These are phyloP conservation scores for Pterocles burchelli DNA, from an alignment of 2,113 vertebrate genomes.

Conservation along the genomic window DNA sequence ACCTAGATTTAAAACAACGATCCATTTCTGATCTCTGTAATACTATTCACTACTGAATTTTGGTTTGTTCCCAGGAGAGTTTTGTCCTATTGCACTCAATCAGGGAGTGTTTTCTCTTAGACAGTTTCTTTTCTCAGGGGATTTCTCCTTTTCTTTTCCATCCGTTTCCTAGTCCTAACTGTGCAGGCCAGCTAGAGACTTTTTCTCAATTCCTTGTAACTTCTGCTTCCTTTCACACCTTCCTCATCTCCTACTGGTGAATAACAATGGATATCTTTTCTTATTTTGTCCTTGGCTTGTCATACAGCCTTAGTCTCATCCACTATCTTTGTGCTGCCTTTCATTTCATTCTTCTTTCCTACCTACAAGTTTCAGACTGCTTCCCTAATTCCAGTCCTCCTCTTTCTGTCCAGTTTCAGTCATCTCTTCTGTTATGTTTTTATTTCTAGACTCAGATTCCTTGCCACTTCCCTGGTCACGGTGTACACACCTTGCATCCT, in stretches of 20 bases:
- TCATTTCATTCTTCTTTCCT: neutral
- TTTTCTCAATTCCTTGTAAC: neutral
- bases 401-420: neutral
- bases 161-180: neutral
- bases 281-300: neutral
- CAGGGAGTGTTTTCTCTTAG: neutral
- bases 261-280: neutral
- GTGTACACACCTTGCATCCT: neutral
- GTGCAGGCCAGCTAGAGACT: neutral
- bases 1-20: neutral
- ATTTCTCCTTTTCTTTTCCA: neutral
- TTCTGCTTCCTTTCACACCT: neutral
- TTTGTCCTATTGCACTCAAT: neutral
- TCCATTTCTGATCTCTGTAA: neutral
- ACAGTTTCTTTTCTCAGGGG: neutral
- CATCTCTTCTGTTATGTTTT: neutral
- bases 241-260: neutral
- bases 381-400: neutral
- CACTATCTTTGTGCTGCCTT: neutral
- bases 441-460: neutral
- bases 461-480: neutral
- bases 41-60: neutral
- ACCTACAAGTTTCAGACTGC: neutral
- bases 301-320: neutral
- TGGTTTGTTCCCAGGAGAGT: neutral